Evolutionary conservation across 2,888 invertebrate species (phyloP), one percentile per base, ranked within the genome.

Genomic region (Drosophila peninsularis): DNA sequence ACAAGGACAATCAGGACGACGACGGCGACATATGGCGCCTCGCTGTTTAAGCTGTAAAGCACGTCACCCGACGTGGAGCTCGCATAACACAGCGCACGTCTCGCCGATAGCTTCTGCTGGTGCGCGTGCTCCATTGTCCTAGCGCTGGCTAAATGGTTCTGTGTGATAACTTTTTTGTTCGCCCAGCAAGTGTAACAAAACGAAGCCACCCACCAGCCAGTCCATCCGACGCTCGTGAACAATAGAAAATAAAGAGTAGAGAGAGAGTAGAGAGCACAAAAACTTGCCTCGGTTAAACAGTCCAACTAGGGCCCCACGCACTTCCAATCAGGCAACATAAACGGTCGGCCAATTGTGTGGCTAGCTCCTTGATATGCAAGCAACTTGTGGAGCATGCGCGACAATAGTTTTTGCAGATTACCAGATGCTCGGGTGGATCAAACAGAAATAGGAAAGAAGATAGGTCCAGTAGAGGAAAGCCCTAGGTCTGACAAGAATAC

Each of bases 1-100:
- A 34, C 49, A 45, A 56, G 44, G 13, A n/a, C 49, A 58, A 41
- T 34, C 42, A 49, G 27, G 32, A 32, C 62, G 42, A 17, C 49
- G 32, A 17, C n/a, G 36, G 30, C 62, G 60, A 75, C 66, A 75
- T 67, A 71, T 75, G 63, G 50, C 55, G 47, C 32, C 41, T 32
- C 55, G 49, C 87, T 81, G 76, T 68, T 83, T 81, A 79, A 87
- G 82, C 82, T 84, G 87, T 87, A 71, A 78, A 69, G 82, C 83
- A 83, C 87, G 87, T 87, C 72, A 53, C 41, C 63, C 69, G 70
- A 87, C 87, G 82, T 87, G 83, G 11, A 9, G 74, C 71, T 65
- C 64, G 87, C 76, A 81, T 79, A 70, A 58, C 65, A 75, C 62
- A 52, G 32, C 19, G 42, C 61, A 47, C 65, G 30, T 50, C 21